phyloP scores from a whole-genome alignment of 2,888 invertebrate species.

The Periphyllus acericola region DNA sequence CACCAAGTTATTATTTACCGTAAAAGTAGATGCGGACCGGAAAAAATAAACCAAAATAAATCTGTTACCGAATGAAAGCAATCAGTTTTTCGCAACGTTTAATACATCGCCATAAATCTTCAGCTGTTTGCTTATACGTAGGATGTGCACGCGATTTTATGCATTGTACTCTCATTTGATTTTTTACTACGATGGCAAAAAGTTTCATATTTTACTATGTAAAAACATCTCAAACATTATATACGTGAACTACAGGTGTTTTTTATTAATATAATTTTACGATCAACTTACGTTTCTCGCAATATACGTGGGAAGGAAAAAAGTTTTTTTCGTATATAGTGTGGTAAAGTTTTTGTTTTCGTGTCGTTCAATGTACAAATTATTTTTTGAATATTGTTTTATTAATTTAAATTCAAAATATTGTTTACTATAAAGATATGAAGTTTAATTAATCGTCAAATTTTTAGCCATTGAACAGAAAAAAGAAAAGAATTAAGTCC shows the following conservation, averaged over 20 bases:
- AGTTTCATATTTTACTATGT: neutral
- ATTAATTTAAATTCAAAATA: neutral
- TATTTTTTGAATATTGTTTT: neutral
- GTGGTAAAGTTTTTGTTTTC: neutral
- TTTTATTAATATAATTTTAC: neutral
- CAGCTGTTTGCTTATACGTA: no score
- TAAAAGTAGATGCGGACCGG: neutral
- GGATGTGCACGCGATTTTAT: neutral
- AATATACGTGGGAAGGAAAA: neutral
- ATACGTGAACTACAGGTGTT: neutral
- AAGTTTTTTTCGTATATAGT: neutral
- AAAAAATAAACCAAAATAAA: neutral
- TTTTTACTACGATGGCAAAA: neutral
- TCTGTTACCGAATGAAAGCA: neutral
- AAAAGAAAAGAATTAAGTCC: no score
- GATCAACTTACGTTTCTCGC: neutral
- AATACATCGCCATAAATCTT: neutral
- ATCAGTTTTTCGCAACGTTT: neutral
- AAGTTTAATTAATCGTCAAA: no score
- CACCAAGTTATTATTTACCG: neutral
- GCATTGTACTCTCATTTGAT: neutral
- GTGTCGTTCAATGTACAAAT: no score
- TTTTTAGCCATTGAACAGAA: no score
- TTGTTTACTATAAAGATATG: no score
- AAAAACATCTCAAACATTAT: neutral